phyloP scores from a whole-genome alignment of 2,113 vertebrate genomes.

The Ranitomeya variabilis region DNA sequence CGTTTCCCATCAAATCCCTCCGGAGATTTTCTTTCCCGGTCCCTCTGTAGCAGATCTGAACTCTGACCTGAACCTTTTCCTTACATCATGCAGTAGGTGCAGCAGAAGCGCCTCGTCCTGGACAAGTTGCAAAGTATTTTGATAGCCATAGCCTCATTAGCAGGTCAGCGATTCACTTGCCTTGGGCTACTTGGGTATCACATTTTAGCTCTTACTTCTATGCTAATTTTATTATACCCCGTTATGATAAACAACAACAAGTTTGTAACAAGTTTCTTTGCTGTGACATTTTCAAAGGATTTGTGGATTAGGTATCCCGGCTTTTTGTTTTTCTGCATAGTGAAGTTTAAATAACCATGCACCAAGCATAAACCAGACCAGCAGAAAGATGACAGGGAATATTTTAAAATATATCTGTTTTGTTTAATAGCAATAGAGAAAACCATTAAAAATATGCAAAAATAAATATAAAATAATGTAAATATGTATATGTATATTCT shows the following conservation, averaged over 20 bases:
- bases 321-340: too few species aligned
- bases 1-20: constrained; percentile 60
- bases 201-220: constrained; percentile 60
- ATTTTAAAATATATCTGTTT: too few species aligned
- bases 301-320: too few species aligned
- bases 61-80: constrained; percentile 59
- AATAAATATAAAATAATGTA: too few species aligned
- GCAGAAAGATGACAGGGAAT: too few species aligned
- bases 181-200: constrained; percentile 66
- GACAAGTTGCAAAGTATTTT: constrained; percentile 18
- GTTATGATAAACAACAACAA: not conserved
- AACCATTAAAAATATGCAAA: too few species aligned
- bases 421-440: too few species aligned
- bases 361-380: too few species aligned
- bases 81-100: constrained; percentile 55
- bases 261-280: not conserved
- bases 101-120: constrained; percentile 50
- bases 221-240: not conserved
- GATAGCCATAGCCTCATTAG: constrained; percentile 61
- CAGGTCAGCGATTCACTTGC: constrained; percentile 64
- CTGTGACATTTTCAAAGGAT: too few species aligned
- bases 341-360: too few species aligned
- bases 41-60: constrained; percentile 62
- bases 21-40: constrained; percentile 24
- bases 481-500: too few species aligned